These are phyloP conservation scores for Guaruba guarouba DNA, from an alignment of 2,113 vertebrate species.

Conservation along the genomic window DNA sequence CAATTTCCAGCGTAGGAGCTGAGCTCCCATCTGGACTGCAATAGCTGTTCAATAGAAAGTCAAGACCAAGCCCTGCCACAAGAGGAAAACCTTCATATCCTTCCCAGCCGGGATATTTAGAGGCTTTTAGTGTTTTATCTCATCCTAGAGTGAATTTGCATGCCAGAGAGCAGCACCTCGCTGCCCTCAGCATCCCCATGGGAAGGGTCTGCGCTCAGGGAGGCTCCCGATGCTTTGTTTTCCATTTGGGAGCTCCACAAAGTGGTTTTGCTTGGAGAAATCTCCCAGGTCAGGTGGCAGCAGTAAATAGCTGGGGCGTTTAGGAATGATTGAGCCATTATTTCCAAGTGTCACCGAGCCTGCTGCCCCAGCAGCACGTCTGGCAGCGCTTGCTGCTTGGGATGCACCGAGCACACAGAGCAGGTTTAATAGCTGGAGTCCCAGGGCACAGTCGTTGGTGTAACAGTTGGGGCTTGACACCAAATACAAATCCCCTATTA, in stretches of 20 bases:
- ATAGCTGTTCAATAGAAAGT: background rate
- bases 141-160: background rate
- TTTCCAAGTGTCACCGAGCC: conserved; percentile 29
- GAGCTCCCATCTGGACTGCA: background rate
- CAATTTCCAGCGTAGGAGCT: background rate
- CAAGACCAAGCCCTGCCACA: fast-evolving
- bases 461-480: conserved; percentile 44
- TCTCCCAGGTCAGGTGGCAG: conserved; percentile 28
- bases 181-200: background rate
- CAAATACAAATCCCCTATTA: conserved; percentile 46
- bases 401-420: background rate
- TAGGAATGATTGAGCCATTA: conserved; percentile 44
- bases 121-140: background rate
- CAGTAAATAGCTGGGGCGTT: conserved; percentile 29
- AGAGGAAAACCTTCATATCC: background rate
- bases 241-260: background rate
- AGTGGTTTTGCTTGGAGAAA: background rate
- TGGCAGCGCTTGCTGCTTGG: background rate
- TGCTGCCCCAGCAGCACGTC: background rate
- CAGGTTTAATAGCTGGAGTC: background rate
- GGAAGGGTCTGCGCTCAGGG: background rate
- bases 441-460: background rate
- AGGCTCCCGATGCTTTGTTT: background rate
- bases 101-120: background rate
- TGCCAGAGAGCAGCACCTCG: background rate